phyloP scores from a whole-genome alignment of 2,888 invertebrate genomes.

The Alcis repandata region DNA sequence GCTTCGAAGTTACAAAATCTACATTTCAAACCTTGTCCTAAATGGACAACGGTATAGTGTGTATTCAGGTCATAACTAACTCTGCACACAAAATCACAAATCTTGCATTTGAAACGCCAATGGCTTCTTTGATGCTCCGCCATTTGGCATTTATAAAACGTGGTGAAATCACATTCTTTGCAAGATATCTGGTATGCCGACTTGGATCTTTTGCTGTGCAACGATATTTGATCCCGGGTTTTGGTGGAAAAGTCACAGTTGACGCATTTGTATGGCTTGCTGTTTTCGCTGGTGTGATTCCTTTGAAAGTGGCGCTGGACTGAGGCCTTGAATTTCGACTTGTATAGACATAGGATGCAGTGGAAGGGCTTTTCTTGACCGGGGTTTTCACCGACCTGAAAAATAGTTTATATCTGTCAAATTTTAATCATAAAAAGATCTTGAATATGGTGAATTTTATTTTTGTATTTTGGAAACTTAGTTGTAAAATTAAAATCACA shows the following conservation, averaged over 20 bases:
- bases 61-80: constrained; percentile 69
- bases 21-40: constrained; percentile 68
- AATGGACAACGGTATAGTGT: constrained; percentile 62
- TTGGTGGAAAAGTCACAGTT: constrained; percentile 75
- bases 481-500: too few relatives aligned
- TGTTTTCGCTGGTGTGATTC: constrained; percentile 64
- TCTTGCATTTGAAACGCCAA: constrained; percentile 62
- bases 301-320: constrained; percentile 75
- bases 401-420: background rate
- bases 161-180: constrained; percentile 57
- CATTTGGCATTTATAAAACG: constrained; percentile 66
- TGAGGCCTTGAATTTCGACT: constrained; percentile 69
- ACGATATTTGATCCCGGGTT: constrained; percentile 72
- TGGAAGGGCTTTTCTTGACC: constrained; percentile 65
- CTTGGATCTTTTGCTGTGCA: constrained; percentile 71
- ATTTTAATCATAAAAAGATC: too few relatives aligned
- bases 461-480: too few relatives aligned
- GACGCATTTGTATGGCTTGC: constrained; percentile 68
- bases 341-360: constrained; percentile 67
- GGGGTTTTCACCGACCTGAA: constrained; percentile 50
- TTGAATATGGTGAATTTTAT: too few relatives aligned
- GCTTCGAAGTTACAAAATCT: constrained; percentile 66
- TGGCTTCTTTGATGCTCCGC: constrained; percentile 70
- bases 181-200: constrained; percentile 55
- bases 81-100: constrained; percentile 64